Evolutionary conservation across 2,797 vertebrate species (phyloP).

Genomic region (Girardinus metallicus): DNA sequence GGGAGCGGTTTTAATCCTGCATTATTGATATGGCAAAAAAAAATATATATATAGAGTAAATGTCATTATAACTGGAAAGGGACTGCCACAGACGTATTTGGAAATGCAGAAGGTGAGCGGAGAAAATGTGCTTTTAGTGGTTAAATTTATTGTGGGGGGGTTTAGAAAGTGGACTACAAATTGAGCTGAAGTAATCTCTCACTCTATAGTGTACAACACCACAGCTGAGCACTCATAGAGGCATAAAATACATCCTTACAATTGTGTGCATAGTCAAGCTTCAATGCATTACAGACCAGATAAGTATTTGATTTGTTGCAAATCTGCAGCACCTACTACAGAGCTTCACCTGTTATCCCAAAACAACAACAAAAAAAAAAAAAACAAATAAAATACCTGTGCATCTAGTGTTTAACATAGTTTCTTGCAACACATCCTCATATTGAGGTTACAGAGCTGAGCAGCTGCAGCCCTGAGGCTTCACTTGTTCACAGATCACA

Average conservation of each 20-base stretch:
- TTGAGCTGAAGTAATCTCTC: constrained; percentile 32
- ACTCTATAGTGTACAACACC: constrained; percentile 5
- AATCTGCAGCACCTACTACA: constrained; percentile 11
- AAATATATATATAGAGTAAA: no score
- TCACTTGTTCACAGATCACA: constrained; percentile 44
- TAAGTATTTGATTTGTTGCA: background rate
- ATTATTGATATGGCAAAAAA: constrained; percentile 64
- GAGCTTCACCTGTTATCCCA: background rate
- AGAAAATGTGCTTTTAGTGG: constrained; percentile 32
- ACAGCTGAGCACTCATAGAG: background rate
- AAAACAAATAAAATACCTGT: background rate
- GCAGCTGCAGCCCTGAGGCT: constrained; percentile 16
- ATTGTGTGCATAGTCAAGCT: background rate
- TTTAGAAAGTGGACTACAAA: constrained; percentile 14
- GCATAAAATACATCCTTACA: constrained; percentile 2
- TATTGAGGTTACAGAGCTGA: constrained; percentile 4
- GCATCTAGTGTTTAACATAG: constrained; percentile 10
- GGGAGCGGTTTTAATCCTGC: constrained; percentile 68
- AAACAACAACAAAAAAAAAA: background rate
- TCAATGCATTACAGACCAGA: background rate
- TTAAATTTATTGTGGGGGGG: constrained; percentile 35
- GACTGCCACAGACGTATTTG: constrained; percentile 36
- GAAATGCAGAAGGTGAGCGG: constrained; percentile 23
- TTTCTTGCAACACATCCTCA: constrained; percentile 11
- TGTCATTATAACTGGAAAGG: constrained; percentile 49